phyloP scores from a whole-genome alignment of 2,888 invertebrate species.

The Anthrax anthrax region DNA sequence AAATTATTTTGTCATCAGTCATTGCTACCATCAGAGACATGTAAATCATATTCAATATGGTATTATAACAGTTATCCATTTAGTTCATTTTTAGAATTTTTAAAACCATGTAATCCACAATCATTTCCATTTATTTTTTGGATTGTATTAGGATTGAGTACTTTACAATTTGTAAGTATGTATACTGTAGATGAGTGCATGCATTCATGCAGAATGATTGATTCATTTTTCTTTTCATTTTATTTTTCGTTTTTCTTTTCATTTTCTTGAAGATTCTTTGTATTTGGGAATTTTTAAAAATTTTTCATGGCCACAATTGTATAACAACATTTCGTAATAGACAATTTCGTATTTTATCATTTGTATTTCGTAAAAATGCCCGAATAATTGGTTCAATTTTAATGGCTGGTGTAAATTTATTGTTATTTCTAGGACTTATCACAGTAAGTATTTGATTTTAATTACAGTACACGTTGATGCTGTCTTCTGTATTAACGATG shows the following conservation, averaged over 20 bases:
- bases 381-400: slow-evolving; percentile 18
- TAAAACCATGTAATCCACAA: slow-evolving; percentile 13
- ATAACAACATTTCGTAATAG: slow-evolving; percentile 16
- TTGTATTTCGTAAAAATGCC: slow-evolving; percentile 17
- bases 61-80: too few relatives aligned
- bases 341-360: slow-evolving; percentile 17
- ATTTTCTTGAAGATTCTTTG: slow-evolving; percentile 5
- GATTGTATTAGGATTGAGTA: slow-evolving; percentile 16
- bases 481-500: too few relatives aligned
- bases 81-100: too few relatives aligned
- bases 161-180: slow-evolving; percentile 19
- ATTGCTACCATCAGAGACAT: too few relatives aligned
- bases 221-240: neutral
- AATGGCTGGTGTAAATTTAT: slow-evolving; percentile 18
- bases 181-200: neutral
- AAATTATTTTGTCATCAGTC: too few relatives aligned
- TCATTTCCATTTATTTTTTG: slow-evolving; percentile 21
- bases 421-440: slow-evolving; percentile 15
- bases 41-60: too few relatives aligned
- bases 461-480: too few relatives aligned
- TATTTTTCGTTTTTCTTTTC: too few relatives aligned
- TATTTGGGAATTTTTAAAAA: slow-evolving; percentile 9
- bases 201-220: neutral
- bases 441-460: too few relatives aligned
- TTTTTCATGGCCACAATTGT: slow-evolving; percentile 8